Evolutionary conservation across 2,113 vertebrate species (phyloP).

Genomic region (Elephas maximus): DNA sequence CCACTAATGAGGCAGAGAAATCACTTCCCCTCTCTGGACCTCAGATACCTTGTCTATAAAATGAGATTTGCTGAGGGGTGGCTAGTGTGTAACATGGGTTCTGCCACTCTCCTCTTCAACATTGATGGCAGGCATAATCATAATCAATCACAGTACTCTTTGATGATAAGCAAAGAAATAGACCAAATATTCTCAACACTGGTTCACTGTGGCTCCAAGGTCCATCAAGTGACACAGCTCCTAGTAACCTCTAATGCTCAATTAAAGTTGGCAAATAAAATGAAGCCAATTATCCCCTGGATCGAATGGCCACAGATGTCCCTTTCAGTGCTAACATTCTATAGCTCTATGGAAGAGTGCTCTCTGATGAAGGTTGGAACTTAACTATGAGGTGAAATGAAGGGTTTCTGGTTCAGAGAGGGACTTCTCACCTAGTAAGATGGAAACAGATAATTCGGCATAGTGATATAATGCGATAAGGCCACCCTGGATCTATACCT

Average conservation of each 20-base stretch:
- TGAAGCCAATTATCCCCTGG: constrained; percentile 40
- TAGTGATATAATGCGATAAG: not conserved
- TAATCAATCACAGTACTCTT: constrained; percentile 49
- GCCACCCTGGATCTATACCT: not conserved
- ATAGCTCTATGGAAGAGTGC: not conserved
- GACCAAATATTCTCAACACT: constrained; percentile 4
- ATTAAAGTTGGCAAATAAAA: constrained; percentile 61
- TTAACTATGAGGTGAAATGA: constrained; percentile 3
- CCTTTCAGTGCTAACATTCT: not conserved
- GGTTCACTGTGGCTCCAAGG: not conserved
- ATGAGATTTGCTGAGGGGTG: constrained; percentile 3
- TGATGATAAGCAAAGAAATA: constrained; percentile 43
- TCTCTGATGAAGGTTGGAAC: constrained; percentile 21
- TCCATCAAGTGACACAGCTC: not conserved
- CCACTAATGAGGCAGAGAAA: constrained; percentile 46
- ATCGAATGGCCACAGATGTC: constrained; percentile 20
- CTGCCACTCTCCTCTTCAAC: not conserved
- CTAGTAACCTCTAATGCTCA: constrained; percentile 39
- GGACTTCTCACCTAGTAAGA: constrained; percentile 23
- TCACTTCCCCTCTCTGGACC: not conserved
- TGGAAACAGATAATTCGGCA: constrained; percentile 28
- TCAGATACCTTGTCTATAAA: constrained; percentile 57
- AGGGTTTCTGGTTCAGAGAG: constrained; percentile 20
- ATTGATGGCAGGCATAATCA: not conserved
- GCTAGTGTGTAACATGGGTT: not conserved